Conservation (phyloP, 2,797 vertebrate genomes). For the Onychomys torridus region DNA sequence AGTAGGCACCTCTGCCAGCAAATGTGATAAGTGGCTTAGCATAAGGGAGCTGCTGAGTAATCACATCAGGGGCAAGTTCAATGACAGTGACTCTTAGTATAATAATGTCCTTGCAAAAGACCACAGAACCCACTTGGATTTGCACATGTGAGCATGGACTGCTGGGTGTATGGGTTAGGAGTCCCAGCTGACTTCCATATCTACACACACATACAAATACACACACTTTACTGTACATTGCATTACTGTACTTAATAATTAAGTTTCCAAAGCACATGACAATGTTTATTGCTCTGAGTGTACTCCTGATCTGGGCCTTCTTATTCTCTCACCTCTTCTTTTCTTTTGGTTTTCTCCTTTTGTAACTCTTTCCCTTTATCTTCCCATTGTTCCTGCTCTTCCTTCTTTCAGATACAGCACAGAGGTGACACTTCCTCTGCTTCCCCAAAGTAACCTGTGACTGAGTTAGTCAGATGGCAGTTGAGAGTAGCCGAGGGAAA, state of each 20-base stretch:
- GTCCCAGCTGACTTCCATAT: not conserved
- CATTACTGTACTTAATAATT: not conserved
- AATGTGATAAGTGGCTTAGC: not conserved
- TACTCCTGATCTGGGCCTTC: not conserved
- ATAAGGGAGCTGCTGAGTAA: not conserved
- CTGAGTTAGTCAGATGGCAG: constrained; percentile 44
- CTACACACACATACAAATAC: not conserved
- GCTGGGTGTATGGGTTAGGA: not conserved
- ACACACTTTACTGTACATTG: not conserved
- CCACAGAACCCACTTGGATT: not conserved
- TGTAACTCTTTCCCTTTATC: not conserved
- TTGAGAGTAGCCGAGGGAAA: not conserved
- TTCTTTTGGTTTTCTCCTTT: constrained; percentile 38
- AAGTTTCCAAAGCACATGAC: not conserved
- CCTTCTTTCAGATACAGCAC: not conserved
- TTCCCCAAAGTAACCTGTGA: not conserved
- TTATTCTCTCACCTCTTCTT: not conserved
- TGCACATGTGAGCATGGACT: not conserved
- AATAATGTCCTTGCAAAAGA: not conserved
- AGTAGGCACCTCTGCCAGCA: not conserved
- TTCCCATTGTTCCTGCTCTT: not conserved
- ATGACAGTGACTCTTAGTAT: constrained; percentile 14
- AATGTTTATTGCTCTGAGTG: constrained; percentile 37
- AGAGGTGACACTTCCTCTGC: not conserved
- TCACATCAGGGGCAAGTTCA: not conserved